A percentile compares a stretch with the other conserved stretches of the same genome.
Evolutionary conservation across 2,888 invertebrate species (phyloP).

Genomic region (Hydrotaea diabolus): DNA sequence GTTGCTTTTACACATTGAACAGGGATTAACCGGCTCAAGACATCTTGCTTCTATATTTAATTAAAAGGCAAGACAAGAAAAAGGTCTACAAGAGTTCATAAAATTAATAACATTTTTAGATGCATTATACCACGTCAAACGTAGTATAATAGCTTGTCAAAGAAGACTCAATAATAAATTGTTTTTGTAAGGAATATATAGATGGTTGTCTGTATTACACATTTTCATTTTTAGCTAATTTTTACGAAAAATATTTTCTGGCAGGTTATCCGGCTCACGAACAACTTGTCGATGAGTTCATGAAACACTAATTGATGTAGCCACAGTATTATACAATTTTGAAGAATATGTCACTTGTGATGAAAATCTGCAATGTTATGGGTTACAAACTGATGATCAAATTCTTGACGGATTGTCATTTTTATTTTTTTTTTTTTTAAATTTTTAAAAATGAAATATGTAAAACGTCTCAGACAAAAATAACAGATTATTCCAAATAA

Average conservation of each 20-base stretch:
- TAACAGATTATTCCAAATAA: no score
- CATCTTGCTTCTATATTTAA: no score
- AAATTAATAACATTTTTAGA: conserved; percentile 53
- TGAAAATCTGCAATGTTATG: conserved; percentile 24
- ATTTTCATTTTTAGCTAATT: neutral
- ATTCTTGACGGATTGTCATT: conserved; percentile 27
- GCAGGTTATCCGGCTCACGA: conserved; percentile 30
- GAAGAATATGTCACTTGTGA: no score
- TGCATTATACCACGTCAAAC: conserved; percentile 45
- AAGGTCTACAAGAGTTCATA: conserved; percentile 47
- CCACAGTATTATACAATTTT: no score
- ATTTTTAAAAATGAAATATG: conserved; percentile 20
- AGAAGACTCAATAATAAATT: conserved; percentile 53
- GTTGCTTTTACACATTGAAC: no score
- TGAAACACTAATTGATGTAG: no score
- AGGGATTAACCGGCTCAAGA: no score
- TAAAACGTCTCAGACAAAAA: no score
- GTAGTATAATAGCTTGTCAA: conserved; percentile 52
- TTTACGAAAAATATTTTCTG: neutral
- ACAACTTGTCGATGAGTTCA: conserved; percentile 21
- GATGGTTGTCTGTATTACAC: no score
- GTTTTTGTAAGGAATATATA: conserved; percentile 55
- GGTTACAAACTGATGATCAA: conserved; percentile 25
- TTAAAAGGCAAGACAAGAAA: no score
- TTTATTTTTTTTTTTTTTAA: no score